Base-by-base conservation (phyloP, 2,797 vertebrate species). In the Danio tinwini region DNA sequence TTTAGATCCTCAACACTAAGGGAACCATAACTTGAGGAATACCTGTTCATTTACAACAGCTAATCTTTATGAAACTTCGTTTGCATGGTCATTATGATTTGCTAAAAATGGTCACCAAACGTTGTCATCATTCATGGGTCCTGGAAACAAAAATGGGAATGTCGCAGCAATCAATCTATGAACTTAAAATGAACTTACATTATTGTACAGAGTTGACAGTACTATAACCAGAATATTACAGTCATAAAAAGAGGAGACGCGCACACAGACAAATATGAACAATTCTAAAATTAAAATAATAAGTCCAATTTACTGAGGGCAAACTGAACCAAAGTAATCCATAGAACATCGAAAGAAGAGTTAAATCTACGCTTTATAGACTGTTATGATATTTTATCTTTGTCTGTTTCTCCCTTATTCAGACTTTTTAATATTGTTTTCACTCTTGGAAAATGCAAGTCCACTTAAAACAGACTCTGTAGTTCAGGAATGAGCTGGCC, bases 401-500 rank as follows among this genome's bases (percentile, higher is more conserved):
- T 0, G 11, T 55, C 52, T 5, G 10, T 56, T 17, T 0, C 10
- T 17, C 19, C 29, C 29, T 29, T 4, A 47, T 44, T n/a, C 3
- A 12, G 42, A 5, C 63, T 49, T 29, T 29, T 49, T 67, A 67
- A 52, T 53, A 16, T 29, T 29, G 29, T 2, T 64, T 75, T 53
- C 3, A 44, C 6, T 55, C 29, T n/a, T 47, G 7, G 14, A 39
- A 29, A 29, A 29, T 29, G 29, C 21, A 39, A 65, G 55, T 10
- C 39, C 16, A 49, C 52, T 55, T 56, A 39, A 14, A 64, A 12
- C 49, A 29, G 49, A 12, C 42, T 45, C 13, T 0, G 12, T 52
- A 64, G 47, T 80, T 68, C 44, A 44, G 59, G 55, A 65, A 64
- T 49, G 45, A 67, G 50, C 40, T 53, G 37, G 29, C 17, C 59